Evolutionary conservation across 2,888 invertebrate genomes (phyloP).

Genomic region (Holacanthella duospinosa): DNA sequence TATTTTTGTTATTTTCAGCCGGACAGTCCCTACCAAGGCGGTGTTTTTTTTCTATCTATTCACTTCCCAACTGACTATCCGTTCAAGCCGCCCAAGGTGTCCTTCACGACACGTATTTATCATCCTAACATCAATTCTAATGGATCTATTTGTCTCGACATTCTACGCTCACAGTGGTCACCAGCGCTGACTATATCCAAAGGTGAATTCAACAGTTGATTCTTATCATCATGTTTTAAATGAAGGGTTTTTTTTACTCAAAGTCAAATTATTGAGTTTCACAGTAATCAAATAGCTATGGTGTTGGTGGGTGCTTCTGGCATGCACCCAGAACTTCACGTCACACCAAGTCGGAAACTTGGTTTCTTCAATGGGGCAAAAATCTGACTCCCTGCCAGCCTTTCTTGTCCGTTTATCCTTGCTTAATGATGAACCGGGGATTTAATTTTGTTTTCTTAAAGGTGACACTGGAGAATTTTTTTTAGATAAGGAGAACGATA

Average conservation of each 20-base stretch:
- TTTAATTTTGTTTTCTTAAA: too few species aligned
- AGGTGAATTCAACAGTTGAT: conserved; percentile 59
- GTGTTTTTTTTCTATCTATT: conserved; percentile 99
- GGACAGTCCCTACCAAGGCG: conserved; percentile 99
- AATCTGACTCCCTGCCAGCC: too few species aligned
- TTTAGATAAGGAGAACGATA: too few species aligned
- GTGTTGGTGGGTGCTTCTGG: too few species aligned
- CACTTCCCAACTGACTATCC: conserved; percentile 99
- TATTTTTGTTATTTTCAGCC: conserved; percentile 56
- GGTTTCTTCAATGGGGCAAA: too few species aligned
- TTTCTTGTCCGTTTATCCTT: too few species aligned
- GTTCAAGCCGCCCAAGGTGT: conserved; percentile 99
- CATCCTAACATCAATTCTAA: conserved; percentile 99
- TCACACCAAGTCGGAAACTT: too few species aligned
- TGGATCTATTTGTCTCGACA: conserved; percentile 99
- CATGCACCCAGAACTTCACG: too few species aligned
- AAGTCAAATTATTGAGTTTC: neutral
- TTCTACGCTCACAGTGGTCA: conserved; percentile 90
- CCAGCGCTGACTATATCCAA: conserved; percentile 99
- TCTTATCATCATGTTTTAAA: neutral
- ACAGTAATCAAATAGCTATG: too few species aligned
- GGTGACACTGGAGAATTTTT: too few species aligned
- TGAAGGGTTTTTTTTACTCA: conserved; percentile 1
- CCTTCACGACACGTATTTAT: conserved; percentile 99
- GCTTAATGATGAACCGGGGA: too few species aligned